Conservation (phyloP, 2,113 vertebrate species). For the Shinisaurus crocodilurus region DNA sequence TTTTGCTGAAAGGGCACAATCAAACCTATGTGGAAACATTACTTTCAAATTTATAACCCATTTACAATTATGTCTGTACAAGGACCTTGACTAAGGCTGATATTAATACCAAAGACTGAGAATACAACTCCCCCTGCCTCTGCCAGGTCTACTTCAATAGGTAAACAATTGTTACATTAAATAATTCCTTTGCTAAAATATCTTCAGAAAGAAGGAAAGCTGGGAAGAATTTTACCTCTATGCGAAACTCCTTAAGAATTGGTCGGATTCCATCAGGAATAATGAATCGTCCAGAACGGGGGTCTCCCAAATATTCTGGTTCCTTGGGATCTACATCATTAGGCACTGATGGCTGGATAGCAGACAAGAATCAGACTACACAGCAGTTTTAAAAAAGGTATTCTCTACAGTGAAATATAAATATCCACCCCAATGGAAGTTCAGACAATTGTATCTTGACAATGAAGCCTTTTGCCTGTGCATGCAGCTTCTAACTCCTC, state of each 20-base stretch:
- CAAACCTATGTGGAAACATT: background rate
- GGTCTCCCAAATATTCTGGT: slow-evolving; percentile 73
- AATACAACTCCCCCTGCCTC: background rate
- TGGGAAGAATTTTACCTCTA: slow-evolving; percentile 80
- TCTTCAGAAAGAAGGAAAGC: rapidly evolving
- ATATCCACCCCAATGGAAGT: background rate
- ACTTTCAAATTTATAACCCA: background rate
- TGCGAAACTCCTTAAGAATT: slow-evolving; percentile 87
- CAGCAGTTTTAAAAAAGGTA: background rate
- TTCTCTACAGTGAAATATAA: background rate
- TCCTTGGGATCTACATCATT: slow-evolving; percentile 84
- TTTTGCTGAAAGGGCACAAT: background rate
- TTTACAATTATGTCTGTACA: background rate
- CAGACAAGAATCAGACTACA: background rate
- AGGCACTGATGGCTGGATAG: slow-evolving; percentile 83
- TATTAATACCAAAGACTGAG: background rate
- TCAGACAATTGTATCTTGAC: background rate
- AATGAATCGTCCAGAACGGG: slow-evolving; percentile 70
- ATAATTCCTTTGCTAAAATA: rapidly evolving
- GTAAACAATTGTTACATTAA: background rate
- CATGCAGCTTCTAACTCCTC: no score
- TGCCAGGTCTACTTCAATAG: background rate
- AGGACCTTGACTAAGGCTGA: background rate
- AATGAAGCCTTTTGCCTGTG: no score
- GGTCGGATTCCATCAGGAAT: slow-evolving; percentile 89